phyloP scores from a whole-genome alignment of 64 coral and sea anemone species.

The Astreopora myriophthalma region DNA sequence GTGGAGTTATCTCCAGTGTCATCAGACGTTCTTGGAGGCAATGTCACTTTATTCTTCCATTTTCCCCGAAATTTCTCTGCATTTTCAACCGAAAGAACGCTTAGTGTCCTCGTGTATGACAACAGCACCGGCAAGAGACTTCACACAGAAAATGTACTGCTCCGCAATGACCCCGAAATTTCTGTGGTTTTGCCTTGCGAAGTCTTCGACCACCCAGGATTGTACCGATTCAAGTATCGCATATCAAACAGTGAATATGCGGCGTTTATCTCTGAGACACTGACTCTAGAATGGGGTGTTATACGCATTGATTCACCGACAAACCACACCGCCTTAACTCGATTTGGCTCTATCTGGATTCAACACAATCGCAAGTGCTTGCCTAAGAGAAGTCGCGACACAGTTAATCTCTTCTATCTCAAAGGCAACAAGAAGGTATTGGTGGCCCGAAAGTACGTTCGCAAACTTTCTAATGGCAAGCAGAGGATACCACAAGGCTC shows the following conservation, averaged over 20 bases:
- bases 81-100: conserved; percentile 3
- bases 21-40: conserved; percentile 56
- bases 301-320: conserved; percentile 56
- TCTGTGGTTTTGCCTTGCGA: conserved; percentile 54
- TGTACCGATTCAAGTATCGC: conserved; percentile 69
- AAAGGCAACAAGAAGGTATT: conserved; percentile 46
- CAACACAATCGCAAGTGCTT: conserved; percentile 77
- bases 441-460: conserved; percentile 72
- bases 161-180: background rate
- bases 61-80: conserved; percentile 46
- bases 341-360: conserved; percentile 77
- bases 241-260: conserved; percentile 60
- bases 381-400: conserved; percentile 64
- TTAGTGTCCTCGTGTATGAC: conserved; percentile 51
- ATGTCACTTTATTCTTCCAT: conserved; percentile 73
- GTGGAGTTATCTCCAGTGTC: conserved; percentile 23
- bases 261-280: conserved; percentile 48
- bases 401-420: conserved; percentile 69
- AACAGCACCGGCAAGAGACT: background rate
- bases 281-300: conserved; percentile 69
- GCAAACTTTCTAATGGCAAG: conserved; percentile 77
- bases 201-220: conserved; percentile 77
- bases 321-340: conserved; percentile 83
- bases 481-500: conserved; percentile 10
- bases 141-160: background rate